Base-by-base conservation (phyloP, 92 coral and sea anemone species). In the Heteractis magnifica region DNA sequence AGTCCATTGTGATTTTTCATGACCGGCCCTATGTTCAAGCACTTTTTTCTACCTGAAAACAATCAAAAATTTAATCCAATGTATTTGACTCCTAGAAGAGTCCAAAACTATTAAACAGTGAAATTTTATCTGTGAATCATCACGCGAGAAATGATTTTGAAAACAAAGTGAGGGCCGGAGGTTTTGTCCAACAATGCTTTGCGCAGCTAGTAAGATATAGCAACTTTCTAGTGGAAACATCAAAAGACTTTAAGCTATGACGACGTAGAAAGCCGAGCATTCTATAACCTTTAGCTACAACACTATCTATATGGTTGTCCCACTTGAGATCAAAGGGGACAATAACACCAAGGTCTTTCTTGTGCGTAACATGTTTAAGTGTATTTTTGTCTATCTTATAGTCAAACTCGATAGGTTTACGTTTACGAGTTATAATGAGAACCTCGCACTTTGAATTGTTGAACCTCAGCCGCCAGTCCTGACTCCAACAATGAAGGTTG, bases 371-470 rank as follows among this genome's bases (percentile, higher is more conserved):
- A 10, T 20, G 9, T n/a, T 10, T 34, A 3, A 65, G 72, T n/a
- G 26, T 65, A 65, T 23, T n/a, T 4, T 65, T 65, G 19, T 19
- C 72, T 65, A 65, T 65, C 34, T 65, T 65, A 6, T 65, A 21
- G 20, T 65, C 41, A 75, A 52, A 75, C 3, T 12, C 41, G 7
- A 52, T 12, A 75, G 87, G 82, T 19, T 23, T 44, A 12, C 62
- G 20, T 73, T 84, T 77, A 18, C 83, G 87, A 49, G 85, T 56
- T 62, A 86, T 79, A 71, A 81, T 71, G 34, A 80, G 80, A 11
- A 81, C 81, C 41, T 81, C 89, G 52, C 85, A 73, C 56, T 80
- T 86, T 44, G 81, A 72, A 53, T 62, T 80, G 81, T 81, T 81
- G 49, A 72, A 80, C 65, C 62, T 72, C 11, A 71, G 84, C 52